A percentile compares a stretch with the other conserved stretches of the same genome.
Conservation (phyloP, 1,140 invertebrate genomes). For the Drosophila guanche region DNA sequence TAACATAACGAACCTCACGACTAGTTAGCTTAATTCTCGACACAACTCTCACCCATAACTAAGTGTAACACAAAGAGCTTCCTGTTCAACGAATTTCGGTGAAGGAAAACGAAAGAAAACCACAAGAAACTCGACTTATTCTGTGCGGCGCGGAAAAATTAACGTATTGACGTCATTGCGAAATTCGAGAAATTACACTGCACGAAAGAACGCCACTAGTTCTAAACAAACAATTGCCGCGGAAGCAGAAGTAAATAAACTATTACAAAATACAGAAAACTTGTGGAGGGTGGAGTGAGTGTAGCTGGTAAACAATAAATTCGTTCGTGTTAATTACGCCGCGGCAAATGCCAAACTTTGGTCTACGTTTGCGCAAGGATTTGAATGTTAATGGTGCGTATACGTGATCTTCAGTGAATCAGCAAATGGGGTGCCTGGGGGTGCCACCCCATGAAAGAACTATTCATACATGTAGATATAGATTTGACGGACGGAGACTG, state of each 20-base stretch:
- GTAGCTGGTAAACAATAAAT: constrained; percentile 33
- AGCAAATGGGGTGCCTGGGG: constrained; percentile 15
- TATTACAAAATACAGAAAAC: constrained; percentile 31
- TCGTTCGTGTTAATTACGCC: constrained; percentile 39
- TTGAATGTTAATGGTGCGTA: constrained; percentile 74
- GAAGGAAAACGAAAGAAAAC: constrained; percentile 13
- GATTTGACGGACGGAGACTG: constrained; percentile 6
- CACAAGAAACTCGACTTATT: constrained; percentile 30
- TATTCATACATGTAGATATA: constrained; percentile 6
- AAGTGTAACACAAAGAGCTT: constrained; percentile 10
- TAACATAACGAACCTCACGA: constrained; percentile 22
- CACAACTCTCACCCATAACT: constrained; percentile 12
- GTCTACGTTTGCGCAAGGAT: constrained; percentile 65
- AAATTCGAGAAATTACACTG: constrained; percentile 46
- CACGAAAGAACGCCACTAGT: constrained; percentile 42
- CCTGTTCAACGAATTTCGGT: constrained; percentile 21
- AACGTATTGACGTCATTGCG: constrained; percentile 67
- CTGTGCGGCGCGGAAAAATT: constrained; percentile 48
- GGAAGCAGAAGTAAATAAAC: constrained; percentile 60
- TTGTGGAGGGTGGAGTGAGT: constrained; percentile 44
- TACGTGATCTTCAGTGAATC: constrained; percentile 70
- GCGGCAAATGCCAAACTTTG: constrained; percentile 53
- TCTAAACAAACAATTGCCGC: constrained; percentile 20
- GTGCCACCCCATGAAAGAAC: background rate
- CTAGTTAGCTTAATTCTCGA: constrained; percentile 28